A percentile compares a stretch with the other conserved stretches of the same genome.
Evolutionary conservation across 2,888 invertebrate genomes (phyloP).

Genomic region (Eremobia ochroleuca): DNA sequence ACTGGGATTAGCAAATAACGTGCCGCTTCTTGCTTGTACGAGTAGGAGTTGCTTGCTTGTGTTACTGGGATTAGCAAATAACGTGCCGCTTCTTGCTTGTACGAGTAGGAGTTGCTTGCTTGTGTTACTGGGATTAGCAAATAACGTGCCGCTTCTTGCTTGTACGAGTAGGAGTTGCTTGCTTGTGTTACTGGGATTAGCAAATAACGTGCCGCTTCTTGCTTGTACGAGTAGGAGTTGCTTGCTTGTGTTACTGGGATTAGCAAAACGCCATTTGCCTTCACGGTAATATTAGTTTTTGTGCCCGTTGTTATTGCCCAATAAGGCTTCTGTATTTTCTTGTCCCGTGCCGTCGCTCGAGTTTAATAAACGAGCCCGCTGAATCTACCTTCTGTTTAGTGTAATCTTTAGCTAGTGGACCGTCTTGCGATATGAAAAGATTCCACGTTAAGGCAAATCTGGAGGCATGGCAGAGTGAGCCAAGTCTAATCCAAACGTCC

Average conservation of each 20-base stretch:
- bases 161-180: too few species aligned
- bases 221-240: conserved; percentile 1
- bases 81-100: too few species aligned
- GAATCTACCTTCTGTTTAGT: conserved; percentile 21
- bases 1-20: too few species aligned
- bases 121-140: too few species aligned
- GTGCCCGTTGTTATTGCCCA: not conserved
- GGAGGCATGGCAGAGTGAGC: conserved; percentile 6
- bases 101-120: too few species aligned
- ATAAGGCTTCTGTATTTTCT: conserved; percentile 13
- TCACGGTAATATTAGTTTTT: not conserved
- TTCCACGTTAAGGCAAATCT: conserved; percentile 13
- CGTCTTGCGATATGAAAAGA: conserved; percentile 45
- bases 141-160: not conserved
- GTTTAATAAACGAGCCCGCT: conserved; percentile 44
- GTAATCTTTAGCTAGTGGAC: conserved; percentile 35
- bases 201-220: not conserved
- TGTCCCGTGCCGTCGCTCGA: conserved; percentile 3
- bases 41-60: too few species aligned
- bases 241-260: not conserved
- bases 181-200: not conserved
- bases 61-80: too few species aligned
- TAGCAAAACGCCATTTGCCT: not conserved
- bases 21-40: too few species aligned
- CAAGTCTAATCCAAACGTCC: not conserved